Evolutionary conservation across 1,140 invertebrate species (phyloP).

Genomic region (Panagrolaimus sp.): DNA sequence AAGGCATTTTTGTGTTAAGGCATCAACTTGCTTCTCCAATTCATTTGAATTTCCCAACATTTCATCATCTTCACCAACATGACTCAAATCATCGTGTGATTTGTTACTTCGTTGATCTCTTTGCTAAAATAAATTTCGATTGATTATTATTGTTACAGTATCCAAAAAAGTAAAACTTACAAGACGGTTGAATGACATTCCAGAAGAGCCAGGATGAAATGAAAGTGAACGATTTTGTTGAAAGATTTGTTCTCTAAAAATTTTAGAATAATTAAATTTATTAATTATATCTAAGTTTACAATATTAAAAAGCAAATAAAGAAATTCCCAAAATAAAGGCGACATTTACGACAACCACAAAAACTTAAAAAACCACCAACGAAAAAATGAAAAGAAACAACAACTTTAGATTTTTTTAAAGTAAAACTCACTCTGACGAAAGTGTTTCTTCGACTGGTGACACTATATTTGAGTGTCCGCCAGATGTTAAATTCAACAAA

Average conservation of each 20-base stretch:
- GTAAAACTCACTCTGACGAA: not conserved
- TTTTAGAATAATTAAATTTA: no score
- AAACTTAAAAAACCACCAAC: not conserved
- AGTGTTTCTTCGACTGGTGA: not conserved
- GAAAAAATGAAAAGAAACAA: not conserved
- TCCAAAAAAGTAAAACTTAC: not conserved
- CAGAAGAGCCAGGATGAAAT: slow-evolving; percentile 19
- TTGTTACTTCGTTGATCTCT: slow-evolving; percentile 28
- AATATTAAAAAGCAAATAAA: no score
- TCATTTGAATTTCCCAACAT: slow-evolving; percentile 20
- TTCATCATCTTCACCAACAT: slow-evolving; percentile 36
- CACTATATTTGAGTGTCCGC: slow-evolving; percentile 1
- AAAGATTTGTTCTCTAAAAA: slow-evolving; percentile 21
- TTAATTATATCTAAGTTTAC: no score
- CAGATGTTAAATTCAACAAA: slow-evolving; percentile 20
- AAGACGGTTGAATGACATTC: not conserved
- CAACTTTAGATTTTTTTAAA: not conserved
- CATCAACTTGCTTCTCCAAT: slow-evolving; percentile 40
- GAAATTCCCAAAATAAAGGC: not conserved
- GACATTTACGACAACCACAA: not conserved
- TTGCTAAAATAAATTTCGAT: no score
- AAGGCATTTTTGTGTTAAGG: slow-evolving; percentile 44
- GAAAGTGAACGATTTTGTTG: slow-evolving; percentile 37
- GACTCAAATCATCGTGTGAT: slow-evolving; percentile 47
- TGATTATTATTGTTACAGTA: not conserved